Percentiles rank a stretch among this genome's conserved stretches.
Conservation (phyloP, 2,888 invertebrate species). For the Phengaris arion region DNA sequence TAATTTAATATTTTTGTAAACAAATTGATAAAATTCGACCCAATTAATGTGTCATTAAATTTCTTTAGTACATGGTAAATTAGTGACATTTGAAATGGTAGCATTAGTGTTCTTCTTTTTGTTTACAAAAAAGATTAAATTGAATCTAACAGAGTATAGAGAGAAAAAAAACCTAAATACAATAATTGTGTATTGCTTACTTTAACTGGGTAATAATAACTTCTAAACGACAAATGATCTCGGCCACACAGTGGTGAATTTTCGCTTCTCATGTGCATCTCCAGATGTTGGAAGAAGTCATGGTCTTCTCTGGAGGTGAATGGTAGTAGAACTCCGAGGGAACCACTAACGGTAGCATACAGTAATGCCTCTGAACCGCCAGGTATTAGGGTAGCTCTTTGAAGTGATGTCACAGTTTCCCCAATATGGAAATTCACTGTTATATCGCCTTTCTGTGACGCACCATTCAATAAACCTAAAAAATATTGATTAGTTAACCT, state of each 20-base stretch:
- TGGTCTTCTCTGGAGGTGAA: slow-evolving; percentile 98
- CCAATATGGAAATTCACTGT: slow-evolving; percentile 97
- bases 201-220: slow-evolving; percentile 98
- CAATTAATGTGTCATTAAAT: too few species aligned
- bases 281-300: slow-evolving; percentile 99
- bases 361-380: slow-evolving; percentile 98
- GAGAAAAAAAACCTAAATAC: too few species aligned
- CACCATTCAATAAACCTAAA: slow-evolving; percentile 94
- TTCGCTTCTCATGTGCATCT: slow-evolving; percentile 99
- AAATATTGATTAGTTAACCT: slow-evolving; percentile 29
- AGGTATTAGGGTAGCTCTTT: slow-evolving; percentile 96
- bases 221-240: slow-evolving; percentile 97
- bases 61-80: too few species aligned
- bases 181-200: slow-evolving; percentile 63
- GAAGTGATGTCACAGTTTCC: slow-evolving; percentile 96
- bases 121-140: too few species aligned
- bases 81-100: too few species aligned
- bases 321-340: slow-evolving; percentile 95
- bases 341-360: slow-evolving; percentile 96
- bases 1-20: too few species aligned
- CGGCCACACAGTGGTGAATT: slow-evolving; percentile 97
- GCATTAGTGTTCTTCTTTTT: too few species aligned
- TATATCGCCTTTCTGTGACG: slow-evolving; percentile 97
- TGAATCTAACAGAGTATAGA: too few species aligned
- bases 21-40: too few species aligned